phyloP scores from a whole-genome alignment of 2,797 vertebrate genomes.

The Ctenochaetus hawaiiensis region DNA sequence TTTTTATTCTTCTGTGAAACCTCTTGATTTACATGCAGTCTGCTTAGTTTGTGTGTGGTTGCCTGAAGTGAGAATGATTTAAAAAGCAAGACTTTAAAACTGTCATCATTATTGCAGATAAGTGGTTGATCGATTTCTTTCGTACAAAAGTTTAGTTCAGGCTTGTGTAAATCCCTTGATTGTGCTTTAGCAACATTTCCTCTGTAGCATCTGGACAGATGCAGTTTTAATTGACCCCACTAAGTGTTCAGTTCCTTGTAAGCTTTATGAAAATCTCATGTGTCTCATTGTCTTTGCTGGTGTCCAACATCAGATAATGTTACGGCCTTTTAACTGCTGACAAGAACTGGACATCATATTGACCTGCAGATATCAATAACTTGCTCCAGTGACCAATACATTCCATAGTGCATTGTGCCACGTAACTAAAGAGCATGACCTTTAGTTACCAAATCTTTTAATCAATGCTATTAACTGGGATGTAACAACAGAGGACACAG shows the following conservation, averaged over 20 bases:
- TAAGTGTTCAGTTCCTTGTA: neutral
- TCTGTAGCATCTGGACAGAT: conserved; percentile 1
- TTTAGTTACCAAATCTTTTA: conserved; percentile 33
- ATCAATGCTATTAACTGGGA: conserved; percentile 40
- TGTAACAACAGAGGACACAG: conserved; percentile 7
- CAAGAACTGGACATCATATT: conserved; percentile 49
- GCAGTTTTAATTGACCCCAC: neutral
- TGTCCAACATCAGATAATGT: conserved; percentile 23
- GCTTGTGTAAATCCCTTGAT: neutral
- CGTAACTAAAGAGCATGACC: conserved; percentile 35
- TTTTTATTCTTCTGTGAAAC: neutral
- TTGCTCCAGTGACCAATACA: conserved; percentile 35
- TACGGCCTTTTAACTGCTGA: conserved; percentile 30
- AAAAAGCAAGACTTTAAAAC: neutral
- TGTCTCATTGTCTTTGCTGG: conserved; percentile 21
- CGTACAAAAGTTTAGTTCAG: no score
- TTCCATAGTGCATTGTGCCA: conserved; percentile 34
- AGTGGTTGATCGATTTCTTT: neutral
- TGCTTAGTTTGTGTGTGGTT: neutral
- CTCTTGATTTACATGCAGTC: conserved; percentile 13
- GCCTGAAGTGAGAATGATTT: neutral
- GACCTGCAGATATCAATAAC: conserved; percentile 55
- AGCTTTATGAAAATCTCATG: neutral
- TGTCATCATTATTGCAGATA: neutral
- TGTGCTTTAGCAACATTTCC: neutral